phyloP scores from a whole-genome alignment of 1,140 invertebrate genomes.

The Apis mellifera region DNA sequence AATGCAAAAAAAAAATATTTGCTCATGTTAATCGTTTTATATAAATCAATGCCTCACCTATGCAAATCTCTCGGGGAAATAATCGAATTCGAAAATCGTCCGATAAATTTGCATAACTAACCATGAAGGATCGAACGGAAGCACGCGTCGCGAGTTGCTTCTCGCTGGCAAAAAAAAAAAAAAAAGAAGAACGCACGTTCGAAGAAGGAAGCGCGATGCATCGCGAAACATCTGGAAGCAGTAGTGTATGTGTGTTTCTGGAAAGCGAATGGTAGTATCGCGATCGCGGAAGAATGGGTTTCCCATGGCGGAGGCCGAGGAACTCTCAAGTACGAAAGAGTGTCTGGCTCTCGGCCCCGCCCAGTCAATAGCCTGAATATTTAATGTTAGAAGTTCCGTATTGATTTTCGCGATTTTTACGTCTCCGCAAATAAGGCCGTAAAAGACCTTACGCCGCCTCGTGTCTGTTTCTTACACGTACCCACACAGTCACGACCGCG shows the following conservation, averaged over 20 bases:
- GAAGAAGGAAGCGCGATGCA: neutral
- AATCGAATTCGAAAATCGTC: too few species aligned
- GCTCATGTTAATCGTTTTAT: too few species aligned
- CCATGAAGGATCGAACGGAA: too few species aligned
- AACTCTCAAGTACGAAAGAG: constrained; percentile 55
- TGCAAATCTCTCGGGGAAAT: too few species aligned
- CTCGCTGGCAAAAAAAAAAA: neutral
- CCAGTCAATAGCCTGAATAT: constrained; percentile 80
- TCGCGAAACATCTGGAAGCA: constrained; percentile 6
- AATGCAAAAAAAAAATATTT: too few species aligned
- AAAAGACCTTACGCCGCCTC: constrained; percentile 68
- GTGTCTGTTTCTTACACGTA: constrained; percentile 1
- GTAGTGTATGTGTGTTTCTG: neutral
- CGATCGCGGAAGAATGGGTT: constrained; percentile 37
- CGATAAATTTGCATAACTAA: too few species aligned
- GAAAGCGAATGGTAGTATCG: neutral
- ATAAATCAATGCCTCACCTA: too few species aligned
- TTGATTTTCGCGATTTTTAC: constrained; percentile 81
- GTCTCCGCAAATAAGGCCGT: constrained; percentile 79
- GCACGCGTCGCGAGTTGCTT: too few species aligned
- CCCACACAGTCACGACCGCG: neutral
- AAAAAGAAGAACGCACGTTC: neutral
- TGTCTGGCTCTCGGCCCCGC: constrained; percentile 61
- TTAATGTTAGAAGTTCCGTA: constrained; percentile 80
- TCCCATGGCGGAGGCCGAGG: constrained; percentile 6